Evolutionary conservation across 37 sponge, comb jelly and placozoan genomes (phyloP), one percentile per base, ranked within the genome.

Genomic region (Geodia barretti): DNA sequence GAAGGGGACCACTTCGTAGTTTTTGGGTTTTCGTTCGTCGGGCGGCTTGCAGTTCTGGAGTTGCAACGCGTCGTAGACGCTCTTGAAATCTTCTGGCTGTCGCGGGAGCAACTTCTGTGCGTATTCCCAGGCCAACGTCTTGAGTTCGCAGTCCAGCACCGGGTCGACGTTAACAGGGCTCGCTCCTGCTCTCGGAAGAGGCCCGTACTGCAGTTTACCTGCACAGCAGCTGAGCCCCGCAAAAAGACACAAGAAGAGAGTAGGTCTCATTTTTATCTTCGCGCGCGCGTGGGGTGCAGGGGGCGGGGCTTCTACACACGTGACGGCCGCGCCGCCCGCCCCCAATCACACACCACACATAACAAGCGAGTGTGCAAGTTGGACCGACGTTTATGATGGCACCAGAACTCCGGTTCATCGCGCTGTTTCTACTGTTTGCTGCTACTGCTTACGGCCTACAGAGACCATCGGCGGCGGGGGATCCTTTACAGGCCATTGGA

Each of bases 61-160:
- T 64, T 85, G 86, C 0, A 90, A 72, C 17, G 91, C 91, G 71
- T 90, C 91, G 14, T 74, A 85, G 24, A 72, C 67, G n/a, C 73
- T 54, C 28, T 54, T 58, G 41, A 84, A 85, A 68, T 23, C 38
- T 25, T 75, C 74, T n/a, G n/a, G n/a, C 5, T 62, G 73, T 60
- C 47, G 68, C 5, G 91, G 91, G 39, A 76, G 86, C 2, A 90
- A 60, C 67, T 85, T 90, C 41, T 72, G 75, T 36, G 91, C 86
- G 64, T 78, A 90, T 4, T 80, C 70, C 91, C 81, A 85, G 14
- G 86, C 91, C 64, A 90, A 82, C 65, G 76, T 66, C 39, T 65
- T 80, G 71, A 90, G 61, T 23, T 75, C 80, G 41, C 91, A 90
- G 73, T 90, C 91, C 36, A 79, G 41, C n/a, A 26, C 36, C 3